Percentiles rank a stretch among this genome's conserved stretches.
Conservation (phyloP, 2,113 vertebrate species). For the Macroglossus sobrinus region DNA sequence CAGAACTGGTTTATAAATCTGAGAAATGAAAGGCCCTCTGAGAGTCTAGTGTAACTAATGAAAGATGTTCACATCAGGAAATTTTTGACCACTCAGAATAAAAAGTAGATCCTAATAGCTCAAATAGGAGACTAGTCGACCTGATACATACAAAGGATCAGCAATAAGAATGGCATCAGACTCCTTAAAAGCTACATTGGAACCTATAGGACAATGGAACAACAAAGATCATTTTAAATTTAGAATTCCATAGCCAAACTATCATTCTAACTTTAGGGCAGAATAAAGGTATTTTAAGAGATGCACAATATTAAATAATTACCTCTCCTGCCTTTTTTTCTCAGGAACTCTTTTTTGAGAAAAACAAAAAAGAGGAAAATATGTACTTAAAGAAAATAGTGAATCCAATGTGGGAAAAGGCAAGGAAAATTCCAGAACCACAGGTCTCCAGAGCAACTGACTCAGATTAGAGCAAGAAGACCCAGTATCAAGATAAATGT, state of each 20-base stretch:
- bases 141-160: rapidly evolving
- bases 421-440: neutral
- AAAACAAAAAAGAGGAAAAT: neutral
- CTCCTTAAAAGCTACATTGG: neutral
- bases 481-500: neutral
- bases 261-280: neutral
- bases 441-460: neutral
- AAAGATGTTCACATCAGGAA: neutral
- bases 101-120: neutral
- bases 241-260: neutral
- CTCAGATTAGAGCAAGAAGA: neutral
- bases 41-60: neutral
- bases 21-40: neutral
- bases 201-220: neutral
- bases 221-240: neutral
- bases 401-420: neutral
- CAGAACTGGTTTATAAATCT: neutral
- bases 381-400: neutral
- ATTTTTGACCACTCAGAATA: neutral
- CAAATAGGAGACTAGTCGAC: neutral
- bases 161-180: neutral
- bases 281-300: neutral
- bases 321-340: neutral
- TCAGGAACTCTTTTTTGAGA: neutral
- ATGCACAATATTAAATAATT: neutral